phyloP scores from a whole-genome alignment of 2,113 vertebrate species.

The Sminthopsis crassicaudata region DNA sequence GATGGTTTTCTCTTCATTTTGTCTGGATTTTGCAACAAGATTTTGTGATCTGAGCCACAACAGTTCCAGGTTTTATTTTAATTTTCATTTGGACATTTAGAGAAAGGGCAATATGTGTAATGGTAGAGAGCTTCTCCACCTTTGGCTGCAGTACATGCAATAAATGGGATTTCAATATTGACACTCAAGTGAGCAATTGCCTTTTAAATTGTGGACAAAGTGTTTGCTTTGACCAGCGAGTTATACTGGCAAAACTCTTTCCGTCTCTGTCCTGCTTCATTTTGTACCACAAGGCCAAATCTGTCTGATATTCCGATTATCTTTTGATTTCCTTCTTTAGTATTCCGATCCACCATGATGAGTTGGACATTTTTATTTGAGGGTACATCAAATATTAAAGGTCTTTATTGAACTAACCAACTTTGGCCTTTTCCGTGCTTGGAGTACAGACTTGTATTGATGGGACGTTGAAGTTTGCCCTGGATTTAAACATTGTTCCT shows the following conservation, averaged over 20 bases:
- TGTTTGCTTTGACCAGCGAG: background rate
- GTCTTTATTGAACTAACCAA: background rate
- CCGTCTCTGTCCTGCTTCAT: background rate
- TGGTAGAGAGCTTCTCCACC: background rate
- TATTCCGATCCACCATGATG: background rate
- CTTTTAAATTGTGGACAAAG: background rate
- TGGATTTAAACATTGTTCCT: background rate
- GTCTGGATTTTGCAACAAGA: background rate
- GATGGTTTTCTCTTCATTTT: background rate
- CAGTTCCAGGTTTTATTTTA: background rate
- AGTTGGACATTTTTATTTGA: background rate
- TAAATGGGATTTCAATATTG: background rate
- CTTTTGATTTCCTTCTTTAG: background rate
- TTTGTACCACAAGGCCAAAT: background rate
- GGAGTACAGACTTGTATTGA: background rate
- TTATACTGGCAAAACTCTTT: background rate
- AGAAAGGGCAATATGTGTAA: too few relatives aligned
- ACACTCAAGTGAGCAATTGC: background rate
- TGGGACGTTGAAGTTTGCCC: background rate
- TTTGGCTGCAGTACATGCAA: background rate
- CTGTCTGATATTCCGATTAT: background rate
- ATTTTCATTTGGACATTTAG: background rate
- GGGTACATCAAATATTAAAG: background rate
- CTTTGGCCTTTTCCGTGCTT: background rate
- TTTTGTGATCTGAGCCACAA: background rate